These are phyloP conservation scores for Styela clava DNA, from an alignment of 23 tunicate species.

Conservation along the genomic window DNA sequence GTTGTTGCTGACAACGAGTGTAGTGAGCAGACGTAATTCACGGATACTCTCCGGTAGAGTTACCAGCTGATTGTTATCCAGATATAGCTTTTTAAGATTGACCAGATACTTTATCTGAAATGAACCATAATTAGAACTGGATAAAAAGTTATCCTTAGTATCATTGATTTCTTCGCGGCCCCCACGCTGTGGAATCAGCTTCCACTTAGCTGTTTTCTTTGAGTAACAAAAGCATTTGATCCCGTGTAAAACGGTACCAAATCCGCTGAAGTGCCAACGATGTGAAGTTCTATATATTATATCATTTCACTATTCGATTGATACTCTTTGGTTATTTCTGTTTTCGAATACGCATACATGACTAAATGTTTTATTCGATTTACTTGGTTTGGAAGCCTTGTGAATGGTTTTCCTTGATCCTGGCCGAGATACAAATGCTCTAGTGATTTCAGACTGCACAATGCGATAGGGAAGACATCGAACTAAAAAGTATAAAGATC, in stretches of 20 bases:
- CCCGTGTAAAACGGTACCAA: too few species aligned
- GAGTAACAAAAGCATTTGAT: too few species aligned
- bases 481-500: slow-evolving; percentile 52
- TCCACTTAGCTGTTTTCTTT: too few species aligned
- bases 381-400: slow-evolving; percentile 83
- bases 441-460: slow-evolving; percentile 53
- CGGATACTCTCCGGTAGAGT: slow-evolving; percentile 49
- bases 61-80: slow-evolving; percentile 65
- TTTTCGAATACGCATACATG: too few species aligned
- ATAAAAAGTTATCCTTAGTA: background rate
- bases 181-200: too few species aligned
- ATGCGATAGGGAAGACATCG: slow-evolving; percentile 43
- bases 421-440: slow-evolving; percentile 78
- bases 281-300: too few species aligned
- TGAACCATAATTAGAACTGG: background rate
- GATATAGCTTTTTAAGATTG: slow-evolving; percentile 41
- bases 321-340: too few species aligned
- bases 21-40: slow-evolving; percentile 39
- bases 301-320: too few species aligned
- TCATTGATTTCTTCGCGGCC: too few species aligned
- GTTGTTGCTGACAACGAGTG: slow-evolving; percentile 60
- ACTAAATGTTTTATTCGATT: too few species aligned
- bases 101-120: slow-evolving; percentile 43
- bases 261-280: too few species aligned
- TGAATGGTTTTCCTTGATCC: slow-evolving; percentile 72